Percentiles rank a stretch among this genome's conserved stretches.
These are phyloP conservation scores for Malacoctenus gilli DNA, from an alignment of 2,797 vertebrate species.

Conservation along the genomic window DNA sequence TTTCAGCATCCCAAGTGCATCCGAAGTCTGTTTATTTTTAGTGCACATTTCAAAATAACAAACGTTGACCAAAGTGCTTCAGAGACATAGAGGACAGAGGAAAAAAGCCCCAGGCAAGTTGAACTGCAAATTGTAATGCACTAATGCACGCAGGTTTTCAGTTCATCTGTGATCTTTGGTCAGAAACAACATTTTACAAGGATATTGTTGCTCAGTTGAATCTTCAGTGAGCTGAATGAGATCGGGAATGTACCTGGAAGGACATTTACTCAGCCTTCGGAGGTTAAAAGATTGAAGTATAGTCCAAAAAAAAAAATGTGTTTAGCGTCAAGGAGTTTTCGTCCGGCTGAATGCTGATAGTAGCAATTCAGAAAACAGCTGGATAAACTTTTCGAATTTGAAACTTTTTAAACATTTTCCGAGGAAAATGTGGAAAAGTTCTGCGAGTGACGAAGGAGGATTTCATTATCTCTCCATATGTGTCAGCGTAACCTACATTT, in stretches of 20 bases:
- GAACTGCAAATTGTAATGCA: constrained; percentile 4
- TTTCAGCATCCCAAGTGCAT: neutral
- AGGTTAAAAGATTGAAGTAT: too few species aligned
- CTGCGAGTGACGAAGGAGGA: too few species aligned
- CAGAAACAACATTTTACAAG: neutral
- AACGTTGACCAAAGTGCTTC: neutral
- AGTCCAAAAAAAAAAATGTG: too few species aligned
- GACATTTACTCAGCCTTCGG: neutral
- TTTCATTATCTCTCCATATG: neutral
- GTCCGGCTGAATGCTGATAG: too few species aligned
- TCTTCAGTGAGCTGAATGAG: too few species aligned
- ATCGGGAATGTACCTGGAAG: neutral
- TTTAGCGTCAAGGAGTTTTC: too few species aligned
- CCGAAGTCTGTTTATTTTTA: constrained; percentile 5
- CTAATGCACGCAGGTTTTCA: neutral
- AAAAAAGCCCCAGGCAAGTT: constrained; percentile 4
- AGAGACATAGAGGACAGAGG: constrained; percentile 3
- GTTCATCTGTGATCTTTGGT: neutral
- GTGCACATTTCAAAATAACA: neutral
- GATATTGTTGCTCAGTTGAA: neutral
- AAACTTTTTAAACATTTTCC: too few species aligned
- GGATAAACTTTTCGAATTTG: too few species aligned
- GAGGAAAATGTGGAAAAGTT: neutral
- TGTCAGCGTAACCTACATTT: constrained; percentile 12
- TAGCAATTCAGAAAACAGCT: too few species aligned